phyloP scores from a whole-genome alignment of 2,113 vertebrate species.

The Zosterops hypoxanthus region DNA sequence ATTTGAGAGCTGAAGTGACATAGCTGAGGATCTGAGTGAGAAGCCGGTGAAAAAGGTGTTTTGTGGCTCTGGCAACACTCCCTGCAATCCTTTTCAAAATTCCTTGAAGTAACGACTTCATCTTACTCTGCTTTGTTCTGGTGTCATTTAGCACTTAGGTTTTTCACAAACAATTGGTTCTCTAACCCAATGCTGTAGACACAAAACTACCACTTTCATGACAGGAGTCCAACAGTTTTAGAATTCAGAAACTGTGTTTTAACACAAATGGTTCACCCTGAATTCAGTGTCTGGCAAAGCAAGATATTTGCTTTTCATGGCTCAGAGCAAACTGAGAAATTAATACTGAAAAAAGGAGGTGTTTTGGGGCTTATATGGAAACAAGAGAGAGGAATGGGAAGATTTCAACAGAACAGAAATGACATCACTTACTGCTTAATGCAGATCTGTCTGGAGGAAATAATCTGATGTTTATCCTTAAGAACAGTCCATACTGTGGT shows the following conservation, averaged over 20 bases:
- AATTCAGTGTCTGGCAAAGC: neutral
- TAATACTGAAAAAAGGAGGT: neutral
- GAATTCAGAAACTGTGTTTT: slow-evolving; percentile 13
- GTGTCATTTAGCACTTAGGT: slow-evolving; percentile 17
- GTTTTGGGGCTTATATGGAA: neutral
- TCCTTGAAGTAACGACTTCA: neutral
- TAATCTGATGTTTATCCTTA: neutral
- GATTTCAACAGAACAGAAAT: neutral
- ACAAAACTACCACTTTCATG: slow-evolving; percentile 29
- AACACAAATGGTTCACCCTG: neutral
- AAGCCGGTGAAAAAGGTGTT: neutral
- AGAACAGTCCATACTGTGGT: neutral
- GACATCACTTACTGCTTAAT: neutral
- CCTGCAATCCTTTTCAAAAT: slow-evolving; percentile 8
- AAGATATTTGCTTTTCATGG: neutral
- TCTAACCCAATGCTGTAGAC: slow-evolving; percentile 8
- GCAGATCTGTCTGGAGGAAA: neutral
- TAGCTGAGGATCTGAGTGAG: neutral
- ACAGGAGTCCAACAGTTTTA: slow-evolving; percentile 28
- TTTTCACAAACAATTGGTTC: slow-evolving; percentile 35
- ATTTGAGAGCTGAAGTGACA: neutral
- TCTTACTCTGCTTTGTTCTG: slow-evolving; percentile 33
- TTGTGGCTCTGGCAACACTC: neutral
- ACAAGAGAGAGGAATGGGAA: neutral
- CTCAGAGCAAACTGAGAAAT: neutral